Base-by-base conservation (phyloP, 1,140 invertebrate species). In the Saccostrea glomerata region DNA sequence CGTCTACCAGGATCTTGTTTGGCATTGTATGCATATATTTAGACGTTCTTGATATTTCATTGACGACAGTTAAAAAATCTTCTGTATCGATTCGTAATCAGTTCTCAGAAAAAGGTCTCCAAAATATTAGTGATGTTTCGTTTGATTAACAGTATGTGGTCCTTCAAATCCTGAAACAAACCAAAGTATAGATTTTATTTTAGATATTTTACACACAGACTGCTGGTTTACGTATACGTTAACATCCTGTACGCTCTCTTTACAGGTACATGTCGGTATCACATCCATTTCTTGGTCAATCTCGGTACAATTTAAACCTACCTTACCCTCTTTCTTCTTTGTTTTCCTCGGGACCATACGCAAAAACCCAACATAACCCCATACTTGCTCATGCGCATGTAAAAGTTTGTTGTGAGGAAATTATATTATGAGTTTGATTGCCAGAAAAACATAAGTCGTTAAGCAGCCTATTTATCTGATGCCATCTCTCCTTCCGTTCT, bases 1-100 rank as follows among this genome's bases (percentile, higher is more conserved):
- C 87, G 56, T 91, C 86, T 23, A 90, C 73, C 17, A 88, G 83
- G 56, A 87, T 87, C 87, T 85, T 90, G 87, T 85, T 92, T 85
- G 77, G 91, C 90, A 86, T 86, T 77, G 25, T 77, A 17, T 11
- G 25, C 70, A 77, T 77, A 30, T 77, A 36, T n/a, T n/a, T n/a
- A 77, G 30, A 77, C 13, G 12, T 9, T 77, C 30, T 17, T 25
- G 70, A 25, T 15, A 7, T 77, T 36, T 77, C 70, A 77, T 77
- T 77, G 47, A 47, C 70, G 70, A 77, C 23, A 1, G 25, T 77
- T 36, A 4, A 36, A 36, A 17, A 23, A 25, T n/a, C 23, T 36
- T 17, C 13, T 77, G 11, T 25, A 77, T 77, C 15, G 70, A 36
- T 77, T 25, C 70, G 23, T 77, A 25, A 36, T 77, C 25, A 36